Evolutionary conservation across 2,888 invertebrate species (phyloP).

Genomic region (Tortricodes alternella): DNA sequence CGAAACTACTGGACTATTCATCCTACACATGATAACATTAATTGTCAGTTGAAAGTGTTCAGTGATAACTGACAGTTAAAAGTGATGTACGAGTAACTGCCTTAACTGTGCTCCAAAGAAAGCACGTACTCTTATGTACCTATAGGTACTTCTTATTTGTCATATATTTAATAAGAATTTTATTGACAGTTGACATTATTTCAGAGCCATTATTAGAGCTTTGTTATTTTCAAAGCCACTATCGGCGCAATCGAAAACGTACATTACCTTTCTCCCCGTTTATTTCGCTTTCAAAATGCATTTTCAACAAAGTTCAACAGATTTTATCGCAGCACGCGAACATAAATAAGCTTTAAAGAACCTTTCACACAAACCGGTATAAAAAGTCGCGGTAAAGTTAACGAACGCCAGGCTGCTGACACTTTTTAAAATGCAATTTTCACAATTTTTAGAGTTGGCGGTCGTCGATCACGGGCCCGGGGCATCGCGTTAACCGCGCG

Average conservation of each 20-base stretch:
- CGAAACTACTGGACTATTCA: too few species aligned
- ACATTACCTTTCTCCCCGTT: background rate
- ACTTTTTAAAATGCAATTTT: constrained; percentile 12
- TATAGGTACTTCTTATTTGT: too few species aligned
- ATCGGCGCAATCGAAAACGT: too few species aligned
- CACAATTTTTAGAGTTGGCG: constrained; percentile 17
- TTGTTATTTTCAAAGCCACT: background rate
- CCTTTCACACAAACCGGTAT: constrained; percentile 4
- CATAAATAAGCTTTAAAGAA: background rate
- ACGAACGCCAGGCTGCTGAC: constrained; percentile 2
- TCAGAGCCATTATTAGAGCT: too few species aligned
- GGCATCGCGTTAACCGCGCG: constrained; percentile 15
- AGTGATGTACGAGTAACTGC: too few species aligned
- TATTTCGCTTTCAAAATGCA: background rate
- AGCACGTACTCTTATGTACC: too few species aligned
- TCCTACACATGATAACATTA: too few species aligned
- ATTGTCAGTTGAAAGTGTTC: too few species aligned
- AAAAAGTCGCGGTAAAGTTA: constrained; percentile 1
- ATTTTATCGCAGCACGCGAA: background rate
- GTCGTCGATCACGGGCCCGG: constrained; percentile 18
- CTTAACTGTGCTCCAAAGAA: too few species aligned
- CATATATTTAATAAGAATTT: too few species aligned
- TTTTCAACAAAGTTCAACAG: background rate
- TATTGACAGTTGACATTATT: too few species aligned
- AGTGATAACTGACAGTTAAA: too few species aligned